These are phyloP conservation scores for Rhodophaea formosa DNA, from an alignment of 2,888 invertebrate genomes.

Conservation along the genomic window DNA sequence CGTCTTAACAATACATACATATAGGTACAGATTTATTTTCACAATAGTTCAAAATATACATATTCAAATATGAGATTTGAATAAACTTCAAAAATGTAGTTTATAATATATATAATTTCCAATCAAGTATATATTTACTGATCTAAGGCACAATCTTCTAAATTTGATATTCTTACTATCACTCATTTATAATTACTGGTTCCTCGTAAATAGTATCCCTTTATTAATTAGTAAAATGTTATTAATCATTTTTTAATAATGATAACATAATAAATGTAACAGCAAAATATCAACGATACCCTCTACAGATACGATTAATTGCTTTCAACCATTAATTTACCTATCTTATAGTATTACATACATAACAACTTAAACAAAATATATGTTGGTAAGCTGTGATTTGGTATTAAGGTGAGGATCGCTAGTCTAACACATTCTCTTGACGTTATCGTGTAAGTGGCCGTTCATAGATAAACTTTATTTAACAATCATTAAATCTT, in stretches of 20 bases:
- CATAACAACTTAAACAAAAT: conserved; percentile 75
- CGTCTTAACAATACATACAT: conserved; percentile 31
- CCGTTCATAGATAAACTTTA: not conserved
- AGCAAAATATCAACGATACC: conserved; percentile 72
- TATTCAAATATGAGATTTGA: conserved; percentile 50
- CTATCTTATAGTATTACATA: conserved; percentile 70
- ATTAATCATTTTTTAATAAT: conserved; percentile 57
- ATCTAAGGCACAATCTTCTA: conserved; percentile 79
- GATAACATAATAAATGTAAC: conserved; percentile 71
- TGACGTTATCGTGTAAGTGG: conserved; percentile 27
- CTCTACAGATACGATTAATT: conserved; percentile 62
- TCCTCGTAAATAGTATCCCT: conserved; percentile 57
- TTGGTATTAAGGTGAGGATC: conserved; percentile 80
- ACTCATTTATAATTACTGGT: conserved; percentile 59
- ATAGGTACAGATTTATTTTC: conserved; percentile 35
- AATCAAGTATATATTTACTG: conserved; percentile 46
- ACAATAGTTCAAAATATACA: conserved; percentile 58
- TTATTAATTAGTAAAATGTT: conserved; percentile 57
- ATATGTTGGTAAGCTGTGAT: conserved; percentile 80
- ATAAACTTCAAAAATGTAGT: conserved; percentile 47
- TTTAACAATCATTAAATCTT: conserved; percentile 6
- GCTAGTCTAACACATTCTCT: conserved; percentile 62
- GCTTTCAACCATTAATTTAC: conserved; percentile 66
- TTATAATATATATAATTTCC: conserved; percentile 27
- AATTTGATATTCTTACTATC: conserved; percentile 68